Evolutionary conservation across 2,797 vertebrate genomes (phyloP), one percentile per base, ranked within the genome.

Genomic region (Novumbra hubbsi): DNA sequence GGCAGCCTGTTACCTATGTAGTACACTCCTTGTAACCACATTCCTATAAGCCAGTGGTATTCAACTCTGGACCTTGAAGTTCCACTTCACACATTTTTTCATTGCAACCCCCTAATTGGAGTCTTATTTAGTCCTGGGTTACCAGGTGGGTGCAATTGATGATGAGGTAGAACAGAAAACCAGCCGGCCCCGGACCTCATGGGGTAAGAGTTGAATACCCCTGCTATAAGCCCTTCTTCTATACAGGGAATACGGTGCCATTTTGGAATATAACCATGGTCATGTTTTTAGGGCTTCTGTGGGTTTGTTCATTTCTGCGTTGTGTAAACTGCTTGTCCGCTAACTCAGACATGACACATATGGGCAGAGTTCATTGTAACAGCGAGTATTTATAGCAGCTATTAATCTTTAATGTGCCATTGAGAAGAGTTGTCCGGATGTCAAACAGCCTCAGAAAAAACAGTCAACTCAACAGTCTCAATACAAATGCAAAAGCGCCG

Each of bases 321-420:
- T 68, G 62, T 78, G 68, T 79, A 70, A 82, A 71, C 19, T 34
- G 27, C 77, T 66, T 34, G 16, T 5, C 66, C 84, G 15, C 16
- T 28, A 34, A 17, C 83, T 84, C 32, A 34, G 68, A 78, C 80
- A 79, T 71, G 8, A 77, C 73, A 78, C 79, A 73, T 79, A 83
- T 79, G 72, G 79, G 81, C 82, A 78, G 24, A 68, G 83, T 86
- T 86, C 80, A 76, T 89, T 80, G 80, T 87, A 87, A 84, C 79
- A 82, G 84, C 83, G 84, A 84, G 85, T 89, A 87, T 89, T 88
- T 90, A 86, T 88, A 90, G 87, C 71, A 71, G 57, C 79, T 79
- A 88, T 91, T 86, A 88, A 90, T 90, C 81, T 89, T 90, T 86
- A 78, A 91, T 88, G 82, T 82, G 85, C 78, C 80, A 85, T 88